These are phyloP conservation scores for Chrysolina haemoptera DNA, from an alignment of 2,888 invertebrate genomes.

Conservation along the genomic window DNA sequence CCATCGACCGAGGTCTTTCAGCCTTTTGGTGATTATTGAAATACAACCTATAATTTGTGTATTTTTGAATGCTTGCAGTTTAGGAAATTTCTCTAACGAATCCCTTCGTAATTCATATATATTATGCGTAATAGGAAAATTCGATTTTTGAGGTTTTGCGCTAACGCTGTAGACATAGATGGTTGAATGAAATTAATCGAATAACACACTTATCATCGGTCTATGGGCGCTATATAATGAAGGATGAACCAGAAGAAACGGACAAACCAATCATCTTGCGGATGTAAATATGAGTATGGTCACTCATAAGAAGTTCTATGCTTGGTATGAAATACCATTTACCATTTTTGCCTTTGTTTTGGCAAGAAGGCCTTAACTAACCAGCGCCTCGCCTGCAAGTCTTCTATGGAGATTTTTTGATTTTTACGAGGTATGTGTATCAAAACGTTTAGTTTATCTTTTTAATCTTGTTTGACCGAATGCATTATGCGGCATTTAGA, in stretches of 20 bases:
- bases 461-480: neutral
- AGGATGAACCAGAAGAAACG: conserved; percentile 18
- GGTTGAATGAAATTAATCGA: neutral
- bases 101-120: neutral
- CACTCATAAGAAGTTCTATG: conserved; percentile 14
- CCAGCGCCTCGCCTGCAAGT: conserved; percentile 15
- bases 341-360: conserved; percentile 3
- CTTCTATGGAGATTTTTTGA: neutral
- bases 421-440: conserved; percentile 20
- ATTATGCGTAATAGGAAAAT: neutral
- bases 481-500: too few relatives aligned
- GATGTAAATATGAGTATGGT: conserved; percentile 14
- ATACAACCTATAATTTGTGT: too few relatives aligned
- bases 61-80: too few relatives aligned
- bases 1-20: too few relatives aligned
- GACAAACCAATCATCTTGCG: conserved; percentile 28
- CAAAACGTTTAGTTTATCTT: neutral
- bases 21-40: too few relatives aligned
- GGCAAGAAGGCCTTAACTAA: conserved; percentile 11
- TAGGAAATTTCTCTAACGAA: too few relatives aligned
- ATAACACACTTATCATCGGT: neutral
- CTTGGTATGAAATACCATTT: conserved; percentile 6
- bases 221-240: conserved; percentile 6
- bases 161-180: neutral
- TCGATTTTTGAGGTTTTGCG: conserved; percentile 1